Evolutionary conservation across 2,888 invertebrate species (phyloP), one percentile per base, ranked within the genome.

Genomic region (Pristionchus arcanus): DNA sequence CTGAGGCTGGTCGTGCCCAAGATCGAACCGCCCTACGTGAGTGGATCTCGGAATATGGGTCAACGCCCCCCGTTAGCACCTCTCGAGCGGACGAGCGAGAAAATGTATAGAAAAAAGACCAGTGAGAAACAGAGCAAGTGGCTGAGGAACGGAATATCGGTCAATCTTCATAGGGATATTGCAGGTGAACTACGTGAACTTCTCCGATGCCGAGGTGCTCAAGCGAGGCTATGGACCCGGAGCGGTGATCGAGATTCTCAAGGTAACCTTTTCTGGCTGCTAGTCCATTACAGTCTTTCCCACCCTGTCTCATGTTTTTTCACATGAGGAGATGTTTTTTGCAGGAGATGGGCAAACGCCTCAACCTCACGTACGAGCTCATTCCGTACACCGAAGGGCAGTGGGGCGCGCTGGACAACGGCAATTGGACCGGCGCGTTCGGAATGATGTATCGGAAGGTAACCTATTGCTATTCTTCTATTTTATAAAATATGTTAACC

Each of bases 101-200:
- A 42, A 42, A 42, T 42, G n/a, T n/a, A n/a, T n/a, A 3, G 9
- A 9, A 42, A 42, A 42, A 42, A 42, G 42, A 42, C 42, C 42
- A 42, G 42, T 42, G 42, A 42, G 42, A 42, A 42, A 42, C 9
- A 42, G 3, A 42, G 5, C 3, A 42, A 42, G 42, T 3, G 42
- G 42, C 5, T 3, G 9, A 42, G 42, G 9, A 42, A 42, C 42
- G 42, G 3, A 42, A 42, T 42, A 42, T 42, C n/a, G n/a, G n/a
- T n/a, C n/a, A n/a, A n/a, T n/a, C n/a, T n/a, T n/a, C n/a, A n/a
- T n/a, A n/a, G n/a, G n/a, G n/a, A n/a, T n/a, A n/a, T 25, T 63
- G 0, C 59, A 92, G 92, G 94, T 94, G 84, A 94, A 94, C 91
- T 94, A 94, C 86, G 91, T 94, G 37, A 94, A 94, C 90, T 92